Conservation (phyloP, 2,797 vertebrate species). For the Halcyon badia region DNA sequence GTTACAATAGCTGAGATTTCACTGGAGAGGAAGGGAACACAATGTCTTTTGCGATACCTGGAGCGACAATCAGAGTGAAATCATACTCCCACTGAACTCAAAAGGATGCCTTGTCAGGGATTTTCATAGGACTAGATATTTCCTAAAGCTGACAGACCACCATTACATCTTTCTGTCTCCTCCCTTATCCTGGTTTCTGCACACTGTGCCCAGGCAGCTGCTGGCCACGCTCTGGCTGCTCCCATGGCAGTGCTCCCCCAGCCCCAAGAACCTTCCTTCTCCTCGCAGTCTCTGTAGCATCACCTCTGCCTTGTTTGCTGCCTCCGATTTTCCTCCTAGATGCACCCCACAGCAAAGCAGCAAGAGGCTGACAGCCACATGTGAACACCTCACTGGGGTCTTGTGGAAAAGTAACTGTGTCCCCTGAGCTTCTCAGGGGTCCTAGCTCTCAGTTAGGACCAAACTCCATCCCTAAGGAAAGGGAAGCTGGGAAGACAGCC, state of each 20-base stretch:
- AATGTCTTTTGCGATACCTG: background rate
- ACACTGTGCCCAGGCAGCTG: background rate
- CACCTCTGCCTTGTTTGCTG: background rate
- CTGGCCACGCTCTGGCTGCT: background rate
- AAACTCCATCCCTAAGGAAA: background rate
- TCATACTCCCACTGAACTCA: background rate
- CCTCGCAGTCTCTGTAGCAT: rapidly evolving
- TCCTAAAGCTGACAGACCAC: background rate
- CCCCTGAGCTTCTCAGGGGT: background rate
- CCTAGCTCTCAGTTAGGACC: background rate
- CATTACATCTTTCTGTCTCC: background rate
- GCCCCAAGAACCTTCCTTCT: rapidly evolving
- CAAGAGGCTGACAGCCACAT: background rate
- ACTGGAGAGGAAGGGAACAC: background rate
- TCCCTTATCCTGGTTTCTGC: background rate
- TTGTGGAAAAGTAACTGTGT: background rate
- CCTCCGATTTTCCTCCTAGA: background rate
- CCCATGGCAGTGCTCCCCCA: background rate
- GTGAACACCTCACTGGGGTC: background rate
- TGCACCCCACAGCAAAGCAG: background rate
- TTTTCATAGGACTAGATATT: background rate
- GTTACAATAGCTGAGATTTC: background rate
- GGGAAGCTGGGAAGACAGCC: background rate
- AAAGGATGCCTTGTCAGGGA: background rate
- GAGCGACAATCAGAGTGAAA: background rate